These are phyloP conservation scores for Pollenia amentaria DNA, from an alignment of 2,888 invertebrate genomes.

Conservation along the genomic window DNA sequence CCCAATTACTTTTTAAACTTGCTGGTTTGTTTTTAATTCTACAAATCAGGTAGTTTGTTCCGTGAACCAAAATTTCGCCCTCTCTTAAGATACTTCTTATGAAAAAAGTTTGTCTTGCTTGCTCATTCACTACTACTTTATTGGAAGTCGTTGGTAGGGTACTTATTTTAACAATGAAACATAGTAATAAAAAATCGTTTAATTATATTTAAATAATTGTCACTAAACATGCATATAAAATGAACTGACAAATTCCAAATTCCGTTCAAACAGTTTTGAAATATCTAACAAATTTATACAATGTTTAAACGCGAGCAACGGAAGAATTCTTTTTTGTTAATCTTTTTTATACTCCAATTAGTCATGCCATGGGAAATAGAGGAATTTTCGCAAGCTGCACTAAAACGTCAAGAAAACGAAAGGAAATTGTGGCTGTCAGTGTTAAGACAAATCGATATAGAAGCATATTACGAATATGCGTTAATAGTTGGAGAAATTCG, in stretches of 20 bases:
- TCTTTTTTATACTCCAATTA: conserved; percentile 27
- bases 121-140: background rate
- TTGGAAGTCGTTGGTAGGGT: background rate
- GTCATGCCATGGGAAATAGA: conserved; percentile 14
- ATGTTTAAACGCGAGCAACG: conserved; percentile 56
- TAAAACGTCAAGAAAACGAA: background rate
- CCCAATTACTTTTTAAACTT: no score
- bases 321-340: conserved; percentile 48
- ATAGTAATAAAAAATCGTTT: conserved; percentile 25
- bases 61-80: no score
- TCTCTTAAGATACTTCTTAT: background rate
- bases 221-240: conserved; percentile 56
- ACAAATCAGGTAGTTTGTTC: no score
- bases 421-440: conserved; percentile 35
- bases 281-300: conserved; percentile 23
- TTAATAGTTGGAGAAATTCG: conserved; percentile 51
- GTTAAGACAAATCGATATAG: conserved; percentile 53
- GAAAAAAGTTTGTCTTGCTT: background rate
- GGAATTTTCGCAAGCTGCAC: background rate
- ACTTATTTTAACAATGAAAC: background rate
- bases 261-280: conserved; percentile 51
- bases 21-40: no score
- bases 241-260: background rate
- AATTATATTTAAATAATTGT: conserved; percentile 56
- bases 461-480: conserved; percentile 42